Evolutionary conservation across 2,113 vertebrate genomes (phyloP).

Genomic region (Myrmecophaga tridactyla): DNA sequence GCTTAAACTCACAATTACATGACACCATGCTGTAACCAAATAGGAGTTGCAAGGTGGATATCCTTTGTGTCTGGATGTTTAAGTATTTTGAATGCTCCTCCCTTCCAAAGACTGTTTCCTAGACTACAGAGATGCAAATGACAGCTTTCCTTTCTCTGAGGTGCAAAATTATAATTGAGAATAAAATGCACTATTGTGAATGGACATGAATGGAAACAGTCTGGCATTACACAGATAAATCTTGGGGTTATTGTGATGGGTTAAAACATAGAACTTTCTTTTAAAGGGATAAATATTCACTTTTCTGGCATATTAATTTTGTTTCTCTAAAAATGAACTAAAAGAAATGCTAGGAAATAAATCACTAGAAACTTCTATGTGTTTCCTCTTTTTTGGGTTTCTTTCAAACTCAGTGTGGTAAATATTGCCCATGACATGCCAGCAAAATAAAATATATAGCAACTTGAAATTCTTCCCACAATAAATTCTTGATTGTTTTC

Average conservation of each 20-base stretch:
- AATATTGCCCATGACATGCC: not conserved
- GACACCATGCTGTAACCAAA: not conserved
- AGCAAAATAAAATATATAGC: not conserved
- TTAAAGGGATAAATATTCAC: not conserved
- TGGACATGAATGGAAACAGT: not conserved
- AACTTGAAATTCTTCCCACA: not conserved
- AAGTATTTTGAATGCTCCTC: slow-evolving; percentile 12
- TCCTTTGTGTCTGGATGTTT: not conserved
- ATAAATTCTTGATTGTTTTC: not conserved
- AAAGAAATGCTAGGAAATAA: slow-evolving; percentile 16
- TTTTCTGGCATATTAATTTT: slow-evolving; percentile 4
- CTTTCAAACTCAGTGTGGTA: slow-evolving; percentile 17
- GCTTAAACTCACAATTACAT: not conserved
- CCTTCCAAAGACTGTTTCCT: not conserved
- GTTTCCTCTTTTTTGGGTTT: not conserved
- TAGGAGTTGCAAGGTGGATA: not conserved
- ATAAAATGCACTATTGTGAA: not conserved
- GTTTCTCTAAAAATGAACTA: not conserved
- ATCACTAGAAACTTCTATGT: not conserved
- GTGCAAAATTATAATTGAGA: not conserved
- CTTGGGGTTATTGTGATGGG: not conserved
- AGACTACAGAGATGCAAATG: not conserved
- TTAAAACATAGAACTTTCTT: slow-evolving; percentile 31
- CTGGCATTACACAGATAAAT: not conserved
- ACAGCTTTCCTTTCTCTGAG: not conserved